Evolutionary conservation across 1,140 invertebrate species (phyloP).

Genomic region (Manduca sexta): DNA sequence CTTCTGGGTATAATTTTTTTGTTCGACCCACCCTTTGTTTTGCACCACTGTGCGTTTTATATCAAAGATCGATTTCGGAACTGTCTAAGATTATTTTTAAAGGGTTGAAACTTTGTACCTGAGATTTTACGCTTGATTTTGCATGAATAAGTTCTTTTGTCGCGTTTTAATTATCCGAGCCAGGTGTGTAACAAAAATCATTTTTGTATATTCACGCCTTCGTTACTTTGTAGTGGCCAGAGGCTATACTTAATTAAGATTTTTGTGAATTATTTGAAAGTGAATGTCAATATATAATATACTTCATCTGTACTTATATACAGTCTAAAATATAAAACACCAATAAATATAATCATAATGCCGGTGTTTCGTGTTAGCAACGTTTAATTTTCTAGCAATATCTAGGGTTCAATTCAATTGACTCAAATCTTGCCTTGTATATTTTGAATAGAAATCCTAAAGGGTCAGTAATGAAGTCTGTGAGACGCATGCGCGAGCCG

Average conservation of each 20-base stretch:
- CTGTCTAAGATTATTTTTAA: conserved; percentile 1
- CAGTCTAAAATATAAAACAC: no score
- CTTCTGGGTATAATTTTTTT: conserved; percentile 17
- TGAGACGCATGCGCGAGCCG: no score
- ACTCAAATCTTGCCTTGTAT: no score
- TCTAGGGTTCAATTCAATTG: no score
- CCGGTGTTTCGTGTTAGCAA: no score
- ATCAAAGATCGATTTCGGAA: background rate
- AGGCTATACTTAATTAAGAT: conserved; percentile 3
- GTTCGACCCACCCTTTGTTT: conserved; percentile 3
- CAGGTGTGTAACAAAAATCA: conserved; percentile 30
- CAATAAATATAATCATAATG: no score
- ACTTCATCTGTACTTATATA: no score
- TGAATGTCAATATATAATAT: no score
- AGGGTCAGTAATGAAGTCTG: no score
- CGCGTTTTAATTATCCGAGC: conserved; percentile 44
- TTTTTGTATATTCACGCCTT: conserved; percentile 37
- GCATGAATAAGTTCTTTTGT: conserved; percentile 24
- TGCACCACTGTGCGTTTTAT: background rate
- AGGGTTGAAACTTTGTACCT: background rate
- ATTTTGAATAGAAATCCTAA: no score
- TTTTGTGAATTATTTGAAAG: no score
- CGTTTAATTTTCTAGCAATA: no score
- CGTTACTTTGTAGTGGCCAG: conserved; percentile 2
- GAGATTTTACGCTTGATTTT: conserved; percentile 49